These are phyloP conservation scores for Willowsia nigromaculata DNA, from an alignment of 2,888 invertebrate species.

Conservation along the genomic window DNA sequence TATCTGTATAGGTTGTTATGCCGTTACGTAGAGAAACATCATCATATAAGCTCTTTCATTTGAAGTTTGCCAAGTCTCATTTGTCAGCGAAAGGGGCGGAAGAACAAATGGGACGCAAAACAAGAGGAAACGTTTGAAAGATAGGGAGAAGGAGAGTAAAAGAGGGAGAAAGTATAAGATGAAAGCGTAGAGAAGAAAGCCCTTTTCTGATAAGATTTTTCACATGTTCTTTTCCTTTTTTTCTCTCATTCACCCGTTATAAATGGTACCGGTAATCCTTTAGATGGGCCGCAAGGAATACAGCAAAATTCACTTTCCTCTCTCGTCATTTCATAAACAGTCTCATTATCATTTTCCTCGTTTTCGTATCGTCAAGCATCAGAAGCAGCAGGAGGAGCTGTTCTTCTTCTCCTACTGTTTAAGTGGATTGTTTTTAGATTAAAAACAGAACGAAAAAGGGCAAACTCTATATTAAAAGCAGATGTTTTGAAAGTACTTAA, in stretches of 20 bases:
- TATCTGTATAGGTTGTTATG: background rate
- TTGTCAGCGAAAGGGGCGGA: slow-evolving; percentile 61
- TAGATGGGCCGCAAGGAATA: slow-evolving; percentile 65
- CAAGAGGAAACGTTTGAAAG: slow-evolving; percentile 67
- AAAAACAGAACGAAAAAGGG: background rate
- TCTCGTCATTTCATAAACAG: slow-evolving; percentile 54
- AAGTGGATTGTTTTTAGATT: slow-evolving; percentile 8
- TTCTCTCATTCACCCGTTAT: slow-evolving; percentile 17
- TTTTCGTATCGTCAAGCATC: background rate
- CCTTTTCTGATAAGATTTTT: slow-evolving; percentile 51
- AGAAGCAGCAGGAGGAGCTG: background rate
- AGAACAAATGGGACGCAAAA: slow-evolving; percentile 66
- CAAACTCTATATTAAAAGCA: background rate
- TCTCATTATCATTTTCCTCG: background rate
- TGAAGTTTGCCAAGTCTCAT: slow-evolving; percentile 66
- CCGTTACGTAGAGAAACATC: background rate
- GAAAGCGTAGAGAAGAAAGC: background rate
- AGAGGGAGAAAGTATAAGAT: slow-evolving; percentile 20
- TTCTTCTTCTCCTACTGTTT: background rate
- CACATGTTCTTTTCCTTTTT: background rate
- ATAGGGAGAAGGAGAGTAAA: slow-evolving; percentile 27
- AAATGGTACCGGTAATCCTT: slow-evolving; percentile 65
- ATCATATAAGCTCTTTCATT: slow-evolving; percentile 11
- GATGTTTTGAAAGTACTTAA: background rate
- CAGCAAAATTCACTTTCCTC: slow-evolving; percentile 62